Base-by-base conservation (phyloP, 2,797 vertebrate species). In the Psittacula echo region DNA sequence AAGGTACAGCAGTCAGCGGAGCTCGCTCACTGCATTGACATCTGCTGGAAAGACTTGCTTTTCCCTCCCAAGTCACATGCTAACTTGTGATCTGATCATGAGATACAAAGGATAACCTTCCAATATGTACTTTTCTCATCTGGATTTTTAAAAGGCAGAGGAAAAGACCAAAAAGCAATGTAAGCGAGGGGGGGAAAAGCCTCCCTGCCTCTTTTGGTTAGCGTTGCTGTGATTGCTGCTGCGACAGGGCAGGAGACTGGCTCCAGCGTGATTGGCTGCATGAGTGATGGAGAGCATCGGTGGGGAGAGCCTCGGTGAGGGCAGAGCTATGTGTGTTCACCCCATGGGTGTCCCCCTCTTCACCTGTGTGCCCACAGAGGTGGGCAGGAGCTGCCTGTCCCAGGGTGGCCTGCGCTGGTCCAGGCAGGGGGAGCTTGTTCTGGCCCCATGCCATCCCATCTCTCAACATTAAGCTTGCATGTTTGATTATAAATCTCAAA, bases 61-160 rank as follows among this genome's bases (percentile, higher is more conserved):
- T 97, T 73, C 54, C 60, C 92, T 95, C 77, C 80, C 50, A 30
- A 85, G 89, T 97, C 95, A 97, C 89, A 95, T 95, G 96, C 90
- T 77, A 86, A 34, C 96, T 96, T 97, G 94, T 97, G 95, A 96
- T 96, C 94, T 71, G 93, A 95, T 96, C 96, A 97, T 90, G 87
- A 94, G 94, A 94, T 95, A 64, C 95, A 90, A 87, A 96, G 90
- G 87, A 96, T 94, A 95, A 95, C 88, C 88, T 97, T 95, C 93
- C 92, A 93, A 50, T 96, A 91, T 94, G 96, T 97, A 85, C 87
- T 96, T 96, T 96, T 91, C 92, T 95, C 93, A 91, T 93, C 90
- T 90, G 81, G 86, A 92, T 65, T 90, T 95, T 90, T 79, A 64
- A 91, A 95, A 94, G 83, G 58, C 91, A 75, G 65, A 70, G 41